Conservation (phyloP, 2,888 invertebrate species). For the Zootermopsis nevadensis region DNA sequence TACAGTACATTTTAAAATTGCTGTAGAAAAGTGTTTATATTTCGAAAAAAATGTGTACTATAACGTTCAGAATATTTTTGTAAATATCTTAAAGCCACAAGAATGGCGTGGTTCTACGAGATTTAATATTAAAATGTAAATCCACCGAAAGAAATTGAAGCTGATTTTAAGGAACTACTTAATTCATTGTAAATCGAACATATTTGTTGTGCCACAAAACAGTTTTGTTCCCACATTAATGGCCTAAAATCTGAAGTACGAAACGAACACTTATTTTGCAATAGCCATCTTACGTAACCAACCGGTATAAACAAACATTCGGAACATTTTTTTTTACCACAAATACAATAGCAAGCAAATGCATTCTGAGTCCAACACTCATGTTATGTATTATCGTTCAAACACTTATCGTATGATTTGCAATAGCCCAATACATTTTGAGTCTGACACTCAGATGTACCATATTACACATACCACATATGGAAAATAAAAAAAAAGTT, state of each 20-base stretch:
- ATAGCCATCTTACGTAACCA: constrained; percentile 37
- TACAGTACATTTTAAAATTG: too few relatives aligned
- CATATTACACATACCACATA: constrained; percentile 47
- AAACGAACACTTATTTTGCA: constrained; percentile 21
- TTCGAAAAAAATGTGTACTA: too few relatives aligned
- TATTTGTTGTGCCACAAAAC: not conserved
- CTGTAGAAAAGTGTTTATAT: too few relatives aligned
- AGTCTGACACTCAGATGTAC: constrained; percentile 51
- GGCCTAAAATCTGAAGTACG: constrained; percentile 25
- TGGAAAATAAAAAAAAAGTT: constrained; percentile 37
- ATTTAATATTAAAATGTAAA: too few relatives aligned
- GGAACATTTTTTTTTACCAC: constrained; percentile 21
- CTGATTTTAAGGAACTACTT: too few relatives aligned
- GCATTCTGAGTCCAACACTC: constrained; percentile 50
- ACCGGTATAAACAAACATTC: constrained; percentile 11
- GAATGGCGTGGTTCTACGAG: too few relatives aligned
- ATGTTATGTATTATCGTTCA: constrained; percentile 49
- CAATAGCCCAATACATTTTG: constrained; percentile 50
- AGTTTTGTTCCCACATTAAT: constrained; percentile 18
- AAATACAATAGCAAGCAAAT: constrained; percentile 43
- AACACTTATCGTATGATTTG: constrained; percentile 32
- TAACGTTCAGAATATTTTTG: too few relatives aligned
- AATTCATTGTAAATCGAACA: too few relatives aligned
- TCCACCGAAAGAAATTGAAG: too few relatives aligned
- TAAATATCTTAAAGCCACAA: too few relatives aligned